A percentile compares a stretch with the other conserved stretches of the same genome.
phyloP scores from a whole-genome alignment of 2,113 vertebrate species.

The Hypanus sabinus region DNA sequence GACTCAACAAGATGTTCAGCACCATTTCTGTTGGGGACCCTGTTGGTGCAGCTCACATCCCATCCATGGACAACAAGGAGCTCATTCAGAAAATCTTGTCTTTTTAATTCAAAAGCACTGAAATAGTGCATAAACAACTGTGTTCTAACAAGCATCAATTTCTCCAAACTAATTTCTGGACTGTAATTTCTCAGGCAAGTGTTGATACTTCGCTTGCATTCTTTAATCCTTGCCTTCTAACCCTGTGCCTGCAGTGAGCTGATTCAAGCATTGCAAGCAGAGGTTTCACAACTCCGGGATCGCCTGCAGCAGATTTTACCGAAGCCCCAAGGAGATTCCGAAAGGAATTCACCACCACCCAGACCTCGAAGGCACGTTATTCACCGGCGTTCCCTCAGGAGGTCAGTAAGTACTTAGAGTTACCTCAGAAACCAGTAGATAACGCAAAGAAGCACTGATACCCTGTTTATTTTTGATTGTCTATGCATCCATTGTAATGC shows the following conservation, averaged over 20 bases:
- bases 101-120: background rate
- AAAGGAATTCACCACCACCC: slow-evolving; percentile 30
- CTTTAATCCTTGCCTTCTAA: background rate
- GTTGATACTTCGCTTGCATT: background rate
- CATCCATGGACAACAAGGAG: too few relatives aligned
- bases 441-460: background rate
- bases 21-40: too few relatives aligned
- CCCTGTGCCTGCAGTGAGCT: slow-evolving; percentile 55
- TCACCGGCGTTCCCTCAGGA: background rate
- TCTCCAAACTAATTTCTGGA: background rate
- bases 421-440: background rate
- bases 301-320: slow-evolving; percentile 59
- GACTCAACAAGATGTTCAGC: too few relatives aligned
- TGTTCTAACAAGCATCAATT: background rate
- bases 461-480: background rate
- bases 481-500: background rate
- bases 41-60: too few relatives aligned
- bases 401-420: background rate
- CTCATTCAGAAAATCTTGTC: background rate
- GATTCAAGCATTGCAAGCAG: slow-evolving; percentile 61
- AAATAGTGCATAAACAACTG: background rate
- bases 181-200: background rate
- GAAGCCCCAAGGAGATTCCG: slow-evolving; percentile 34
- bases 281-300: slow-evolving; percentile 61
- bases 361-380: background rate